These are phyloP conservation scores for Polydesmus complanatus DNA, from an alignment of 2,888 invertebrate genomes.

Conservation along the genomic window DNA sequence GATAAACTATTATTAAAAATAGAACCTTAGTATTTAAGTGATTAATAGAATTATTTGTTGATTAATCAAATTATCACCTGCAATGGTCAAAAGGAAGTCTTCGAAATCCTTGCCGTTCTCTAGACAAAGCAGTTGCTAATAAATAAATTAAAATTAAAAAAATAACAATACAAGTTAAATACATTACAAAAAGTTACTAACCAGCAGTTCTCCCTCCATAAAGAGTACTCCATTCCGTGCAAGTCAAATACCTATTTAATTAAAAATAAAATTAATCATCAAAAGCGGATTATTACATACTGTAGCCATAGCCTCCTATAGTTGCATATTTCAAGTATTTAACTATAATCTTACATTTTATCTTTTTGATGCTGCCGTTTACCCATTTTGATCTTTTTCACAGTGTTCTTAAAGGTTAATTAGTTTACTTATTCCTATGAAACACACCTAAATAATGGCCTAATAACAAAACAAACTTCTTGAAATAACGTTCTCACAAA, in stretches of 20 bases:
- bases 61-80: conserved; percentile 30
- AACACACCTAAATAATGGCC: no score
- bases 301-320: background rate
- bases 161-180: background rate
- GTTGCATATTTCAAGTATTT: background rate
- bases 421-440: no score
- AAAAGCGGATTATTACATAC: conserved; percentile 1
- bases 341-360: conserved; percentile 57
- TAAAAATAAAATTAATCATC: background rate
- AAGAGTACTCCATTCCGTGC: conserved; percentile 75
- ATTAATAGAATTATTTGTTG: background rate
- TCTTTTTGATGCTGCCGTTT: conserved; percentile 88
- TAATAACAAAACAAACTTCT: no score
- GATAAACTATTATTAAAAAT: conserved; percentile 48
- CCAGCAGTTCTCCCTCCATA: conserved; percentile 71
- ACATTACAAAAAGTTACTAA: conserved; percentile 27
- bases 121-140: conserved; percentile 49
- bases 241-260: conserved; percentile 57
- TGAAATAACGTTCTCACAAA: no score
- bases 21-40: conserved; percentile 15
- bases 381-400: conserved; percentile 69
- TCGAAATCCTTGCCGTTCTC: conserved; percentile 57
- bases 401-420: no score
- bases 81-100: conserved; percentile 87
- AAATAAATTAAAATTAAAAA: background rate